phyloP scores from a whole-genome alignment of 1,140 invertebrate species.

The Temnothorax nylanderi region DNA sequence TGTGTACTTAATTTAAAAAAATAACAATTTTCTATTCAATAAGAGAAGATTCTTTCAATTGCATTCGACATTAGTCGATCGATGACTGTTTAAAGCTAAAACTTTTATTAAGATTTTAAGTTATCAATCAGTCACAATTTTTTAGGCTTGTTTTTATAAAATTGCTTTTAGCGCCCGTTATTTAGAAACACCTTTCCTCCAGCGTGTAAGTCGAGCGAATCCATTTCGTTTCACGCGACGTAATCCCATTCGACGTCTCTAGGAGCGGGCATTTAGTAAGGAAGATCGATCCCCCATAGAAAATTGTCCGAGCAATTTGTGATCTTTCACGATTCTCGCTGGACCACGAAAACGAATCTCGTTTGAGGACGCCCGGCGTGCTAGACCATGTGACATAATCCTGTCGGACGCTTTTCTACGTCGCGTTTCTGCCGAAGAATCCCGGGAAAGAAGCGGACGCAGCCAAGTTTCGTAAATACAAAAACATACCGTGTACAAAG shows the following conservation, averaged over 20 bases:
- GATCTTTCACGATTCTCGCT: constrained; percentile 79
- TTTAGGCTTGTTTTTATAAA: not conserved
- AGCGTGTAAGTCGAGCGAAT: constrained; percentile 28
- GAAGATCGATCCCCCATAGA: constrained; percentile 75
- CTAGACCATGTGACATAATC: constrained; percentile 83
- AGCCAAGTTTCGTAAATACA: constrained; percentile 62
- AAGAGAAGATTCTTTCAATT: not conserved
- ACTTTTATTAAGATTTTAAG: not conserved
- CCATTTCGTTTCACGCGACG: constrained; percentile 57
- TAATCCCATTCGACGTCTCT: constrained; percentile 69
- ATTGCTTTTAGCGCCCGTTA: not conserved
- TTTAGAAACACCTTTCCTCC: constrained; percentile 1
- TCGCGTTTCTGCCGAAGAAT: constrained; percentile 49
- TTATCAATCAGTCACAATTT: not conserved
- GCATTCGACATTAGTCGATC: not conserved
- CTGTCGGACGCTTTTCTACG: constrained; percentile 73
- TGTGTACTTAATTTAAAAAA: not conserved
- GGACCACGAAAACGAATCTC: constrained; percentile 73
- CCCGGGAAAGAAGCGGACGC: constrained; percentile 33
- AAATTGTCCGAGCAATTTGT: constrained; percentile 84
- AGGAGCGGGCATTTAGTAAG: constrained; percentile 48
- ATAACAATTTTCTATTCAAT: not conserved
- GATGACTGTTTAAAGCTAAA: not conserved
- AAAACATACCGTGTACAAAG: constrained; percentile 64
- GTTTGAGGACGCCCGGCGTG: constrained; percentile 73